A percentile compares a stretch with the other conserved stretches of the same genome.
Evolutionary conservation across 2,797 vertebrate genomes (phyloP).

Genomic region (Knipowitschia caucasica): DNA sequence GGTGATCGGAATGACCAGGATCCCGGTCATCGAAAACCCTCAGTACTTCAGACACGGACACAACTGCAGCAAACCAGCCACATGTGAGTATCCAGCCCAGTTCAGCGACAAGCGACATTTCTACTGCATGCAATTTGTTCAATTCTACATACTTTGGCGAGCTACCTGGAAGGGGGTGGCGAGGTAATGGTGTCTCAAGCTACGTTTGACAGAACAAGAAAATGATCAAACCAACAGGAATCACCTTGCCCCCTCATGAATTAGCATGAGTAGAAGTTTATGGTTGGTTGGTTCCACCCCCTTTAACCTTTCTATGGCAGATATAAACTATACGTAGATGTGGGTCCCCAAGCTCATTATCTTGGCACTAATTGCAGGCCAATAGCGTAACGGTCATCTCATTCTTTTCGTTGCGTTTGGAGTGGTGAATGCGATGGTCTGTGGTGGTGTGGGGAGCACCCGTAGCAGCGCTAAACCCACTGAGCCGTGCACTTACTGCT

Average conservation of each 20-base stretch:
- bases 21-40: slow-evolving; percentile 95
- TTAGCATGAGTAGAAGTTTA: neutral
- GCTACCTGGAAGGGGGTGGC: too few relatives aligned
- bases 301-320: slow-evolving; percentile 6
- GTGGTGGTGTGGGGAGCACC: slow-evolving; percentile 6
- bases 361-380: slow-evolving; percentile 37
- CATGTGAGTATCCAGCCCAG: slow-evolving; percentile 82
- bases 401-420: slow-evolving; percentile 8
- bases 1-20: slow-evolving; percentile 94
- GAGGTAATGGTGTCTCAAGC: too few relatives aligned
- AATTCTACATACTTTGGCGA: too few relatives aligned
- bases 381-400: slow-evolving; percentile 36
- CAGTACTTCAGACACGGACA: slow-evolving; percentile 97
- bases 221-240: slow-evolving; percentile 16
- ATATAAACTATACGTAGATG: slow-evolving; percentile 15
- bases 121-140: too few relatives aligned
- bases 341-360: slow-evolving; percentile 42
- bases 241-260: slow-evolving; percentile 44
- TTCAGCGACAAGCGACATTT: too few relatives aligned
- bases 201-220: too few relatives aligned
- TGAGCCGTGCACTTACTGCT: slow-evolving; percentile 4
- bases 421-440: slow-evolving; percentile 9
- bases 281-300: neutral
- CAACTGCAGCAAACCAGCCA: slow-evolving; percentile 92
- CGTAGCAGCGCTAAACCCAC: slow-evolving; percentile 5